Conservation (phyloP, 2,888 invertebrate genomes). For the Nomada ferruginata region DNA sequence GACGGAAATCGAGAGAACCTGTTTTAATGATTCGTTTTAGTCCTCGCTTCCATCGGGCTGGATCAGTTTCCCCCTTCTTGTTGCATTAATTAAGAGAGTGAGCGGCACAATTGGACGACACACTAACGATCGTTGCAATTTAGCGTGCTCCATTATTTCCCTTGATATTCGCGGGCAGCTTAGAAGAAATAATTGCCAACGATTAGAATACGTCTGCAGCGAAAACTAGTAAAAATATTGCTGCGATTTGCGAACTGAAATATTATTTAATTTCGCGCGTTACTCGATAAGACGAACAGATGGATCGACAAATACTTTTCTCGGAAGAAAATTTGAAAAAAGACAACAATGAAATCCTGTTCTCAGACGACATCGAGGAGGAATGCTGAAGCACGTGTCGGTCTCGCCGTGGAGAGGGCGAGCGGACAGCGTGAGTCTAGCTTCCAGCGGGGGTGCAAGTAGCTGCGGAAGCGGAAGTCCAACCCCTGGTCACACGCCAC, state of each 20-base stretch:
- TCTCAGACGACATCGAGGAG: conserved; percentile 64
- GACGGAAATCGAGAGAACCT: conserved; percentile 39
- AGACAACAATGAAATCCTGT: conserved; percentile 11
- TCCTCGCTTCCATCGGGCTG: background rate
- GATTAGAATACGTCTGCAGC: too few relatives aligned
- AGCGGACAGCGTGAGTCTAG: conserved; percentile 93
- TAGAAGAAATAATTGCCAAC: too few relatives aligned
- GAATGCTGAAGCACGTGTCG: conserved; percentile 96
- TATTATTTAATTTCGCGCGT: background rate
- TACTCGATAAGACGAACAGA: too few relatives aligned
- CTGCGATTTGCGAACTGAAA: background rate
- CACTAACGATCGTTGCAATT: background rate
- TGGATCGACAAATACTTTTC: too few relatives aligned
- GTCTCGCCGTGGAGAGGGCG: conserved; percentile 94
- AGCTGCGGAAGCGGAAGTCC: conserved; percentile 90
- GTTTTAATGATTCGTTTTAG: conserved; percentile 18
- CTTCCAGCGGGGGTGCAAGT: conserved; percentile 86
- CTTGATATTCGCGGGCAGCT: background rate
- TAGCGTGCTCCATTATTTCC: background rate
- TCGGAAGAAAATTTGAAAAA: background rate
- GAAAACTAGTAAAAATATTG: too few relatives aligned
- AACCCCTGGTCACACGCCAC: conserved; percentile 88
- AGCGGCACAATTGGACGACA: conserved; percentile 1
- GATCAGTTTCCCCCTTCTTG: conserved; percentile 3
- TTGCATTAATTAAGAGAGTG: background rate